Conservation (phyloP, 1,140 invertebrate species). For the Neuroterus valhalla region DNA sequence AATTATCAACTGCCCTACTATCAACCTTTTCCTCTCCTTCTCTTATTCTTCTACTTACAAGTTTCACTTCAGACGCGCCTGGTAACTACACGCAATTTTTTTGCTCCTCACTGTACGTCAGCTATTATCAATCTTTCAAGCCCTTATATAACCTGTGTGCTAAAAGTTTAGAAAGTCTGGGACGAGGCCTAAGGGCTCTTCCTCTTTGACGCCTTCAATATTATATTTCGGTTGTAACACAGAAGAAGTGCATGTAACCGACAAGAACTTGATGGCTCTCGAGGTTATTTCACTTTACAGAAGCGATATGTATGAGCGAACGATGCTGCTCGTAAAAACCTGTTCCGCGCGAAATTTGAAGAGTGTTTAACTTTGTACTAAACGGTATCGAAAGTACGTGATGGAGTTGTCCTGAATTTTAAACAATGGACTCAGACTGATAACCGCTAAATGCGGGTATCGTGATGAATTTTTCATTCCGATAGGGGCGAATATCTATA, state of each 20-base stretch:
- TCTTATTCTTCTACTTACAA: too few relatives aligned
- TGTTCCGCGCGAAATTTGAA: not conserved
- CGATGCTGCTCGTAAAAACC: not conserved
- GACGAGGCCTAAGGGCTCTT: not conserved
- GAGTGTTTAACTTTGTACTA: not conserved
- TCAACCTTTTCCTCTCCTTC: too few relatives aligned
- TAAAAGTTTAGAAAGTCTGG: slow-evolving; percentile 3
- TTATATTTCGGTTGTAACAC: slow-evolving; percentile 19
- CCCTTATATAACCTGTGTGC: not conserved
- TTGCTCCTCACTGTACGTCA: too few relatives aligned
- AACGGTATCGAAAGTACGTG: not conserved
- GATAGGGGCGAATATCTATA: not conserved
- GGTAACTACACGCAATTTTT: too few relatives aligned
- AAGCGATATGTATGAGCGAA: not conserved
- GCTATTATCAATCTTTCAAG: not conserved
- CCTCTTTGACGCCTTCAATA: slow-evolving; percentile 21
- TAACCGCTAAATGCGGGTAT: not conserved
- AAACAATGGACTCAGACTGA: not conserved
- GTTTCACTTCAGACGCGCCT: too few relatives aligned
- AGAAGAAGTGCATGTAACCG: slow-evolving; percentile 4
- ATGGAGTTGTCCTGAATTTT: not conserved
- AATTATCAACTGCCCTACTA: too few relatives aligned
- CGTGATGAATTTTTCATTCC: not conserved
- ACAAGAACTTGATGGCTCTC: slow-evolving; percentile 11
- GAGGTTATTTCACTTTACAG: slow-evolving; percentile 1